Evolutionary conservation across 1,140 invertebrate species (phyloP).

Genomic region (Bradysia coprophila): DNA sequence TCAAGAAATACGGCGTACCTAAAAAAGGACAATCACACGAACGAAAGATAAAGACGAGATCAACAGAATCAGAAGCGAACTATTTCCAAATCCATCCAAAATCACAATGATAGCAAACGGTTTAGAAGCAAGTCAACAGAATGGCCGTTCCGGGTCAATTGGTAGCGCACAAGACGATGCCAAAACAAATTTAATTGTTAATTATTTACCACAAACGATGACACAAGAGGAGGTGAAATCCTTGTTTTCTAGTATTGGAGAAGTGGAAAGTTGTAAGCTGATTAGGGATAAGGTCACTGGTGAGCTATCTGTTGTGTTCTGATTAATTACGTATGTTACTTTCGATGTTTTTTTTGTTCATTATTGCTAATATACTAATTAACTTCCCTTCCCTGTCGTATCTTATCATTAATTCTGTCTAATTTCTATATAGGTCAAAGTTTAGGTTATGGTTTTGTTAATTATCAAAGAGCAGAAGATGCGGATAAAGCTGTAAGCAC

Average conservation of each 20-base stretch:
- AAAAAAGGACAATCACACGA: constrained; percentile 1
- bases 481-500: constrained; percentile 64
- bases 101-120: constrained; percentile 5
- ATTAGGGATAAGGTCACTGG: constrained; percentile 67
- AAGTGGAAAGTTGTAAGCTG: constrained; percentile 70
- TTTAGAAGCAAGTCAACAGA: constrained; percentile 13
- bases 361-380: too few species aligned
- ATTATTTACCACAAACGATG: constrained; percentile 77
- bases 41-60: background rate
- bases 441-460: constrained; percentile 71
- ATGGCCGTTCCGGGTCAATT: constrained; percentile 30
- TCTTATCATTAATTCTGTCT: background rate
- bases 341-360: too few species aligned
- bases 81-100: background rate
- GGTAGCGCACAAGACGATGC: constrained; percentile 25
- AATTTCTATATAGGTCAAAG: constrained; percentile 39
- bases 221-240: constrained; percentile 66
- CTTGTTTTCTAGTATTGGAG: constrained; percentile 61
- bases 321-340: too few species aligned
- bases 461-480: constrained; percentile 57
- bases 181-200: constrained; percentile 64
- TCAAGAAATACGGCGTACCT: background rate
- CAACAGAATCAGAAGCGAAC: background rate
- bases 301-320: background rate
- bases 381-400: too few species aligned